phyloP scores from a whole-genome alignment of 1,140 invertebrate species.

The Drosophila serrata region DNA sequence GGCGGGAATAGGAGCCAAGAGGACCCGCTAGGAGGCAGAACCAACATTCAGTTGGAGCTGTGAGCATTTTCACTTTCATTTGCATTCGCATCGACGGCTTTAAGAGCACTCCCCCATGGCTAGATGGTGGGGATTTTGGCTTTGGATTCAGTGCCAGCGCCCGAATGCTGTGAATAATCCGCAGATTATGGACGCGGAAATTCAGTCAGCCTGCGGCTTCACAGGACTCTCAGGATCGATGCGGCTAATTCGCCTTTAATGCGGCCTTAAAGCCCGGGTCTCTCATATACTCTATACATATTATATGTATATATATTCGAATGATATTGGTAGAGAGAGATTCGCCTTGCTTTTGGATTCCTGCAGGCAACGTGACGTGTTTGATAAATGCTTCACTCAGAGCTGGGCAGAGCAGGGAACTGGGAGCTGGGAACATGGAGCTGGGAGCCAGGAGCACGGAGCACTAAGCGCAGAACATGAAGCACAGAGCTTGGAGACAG shows the following conservation, averaged over 20 bases:
- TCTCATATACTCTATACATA: not conserved
- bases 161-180: conserved; percentile 33
- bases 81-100: conserved; percentile 46
- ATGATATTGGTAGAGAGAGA: not conserved
- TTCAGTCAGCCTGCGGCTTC: conserved; percentile 11
- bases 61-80: conserved; percentile 51
- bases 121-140: conserved; percentile 23
- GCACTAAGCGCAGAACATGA: too few relatives aligned
- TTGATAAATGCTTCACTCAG: conserved; percentile 12
- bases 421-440: not conserved
- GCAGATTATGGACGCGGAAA: conserved; percentile 19
- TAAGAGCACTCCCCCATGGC: conserved; percentile 23
- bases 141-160: not conserved
- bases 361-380: conserved; percentile 13
- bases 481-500: not conserved
- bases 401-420: not conserved
- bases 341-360: not conserved
- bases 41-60: not conserved
- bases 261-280: conserved; percentile 5
- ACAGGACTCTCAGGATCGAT: conserved; percentile 26
- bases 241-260: conserved; percentile 33
- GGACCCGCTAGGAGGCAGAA: not conserved
- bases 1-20: not conserved
- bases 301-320: not conserved
- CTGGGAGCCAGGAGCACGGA: not conserved